Conservation (phyloP, 1,140 invertebrate genomes). For the Drosophila varians region DNA sequence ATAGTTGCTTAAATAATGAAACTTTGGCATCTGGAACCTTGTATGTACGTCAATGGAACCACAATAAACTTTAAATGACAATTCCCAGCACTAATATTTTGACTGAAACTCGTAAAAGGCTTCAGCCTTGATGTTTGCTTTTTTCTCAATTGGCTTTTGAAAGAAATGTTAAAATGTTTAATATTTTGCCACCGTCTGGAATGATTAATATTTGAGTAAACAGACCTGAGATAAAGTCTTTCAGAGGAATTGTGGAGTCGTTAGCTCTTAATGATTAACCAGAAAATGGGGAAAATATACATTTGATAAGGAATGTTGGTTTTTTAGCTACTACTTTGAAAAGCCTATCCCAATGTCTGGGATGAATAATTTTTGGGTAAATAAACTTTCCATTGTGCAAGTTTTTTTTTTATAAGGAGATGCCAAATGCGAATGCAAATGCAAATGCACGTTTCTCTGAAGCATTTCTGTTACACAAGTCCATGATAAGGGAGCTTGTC, state of each 20-base stretch:
- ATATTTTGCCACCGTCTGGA: neutral
- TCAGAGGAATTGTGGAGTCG: neutral
- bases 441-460: conserved; percentile 11
- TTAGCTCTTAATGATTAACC: neutral
- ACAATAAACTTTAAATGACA: neutral
- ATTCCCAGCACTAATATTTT: neutral
- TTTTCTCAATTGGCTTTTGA: neutral
- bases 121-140: neutral
- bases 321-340: too few species aligned
- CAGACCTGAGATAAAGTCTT: neutral
- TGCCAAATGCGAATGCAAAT: too few species aligned
- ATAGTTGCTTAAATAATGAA: neutral
- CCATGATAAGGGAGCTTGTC: neutral
- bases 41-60: neutral
- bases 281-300: neutral
- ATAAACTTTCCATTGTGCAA: conserved; percentile 1
- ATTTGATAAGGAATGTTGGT: too few species aligned
- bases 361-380: conserved; percentile 4
- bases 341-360: neutral
- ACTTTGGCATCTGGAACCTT: neutral
- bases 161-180: neutral
- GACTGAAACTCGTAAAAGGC: neutral
- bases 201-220: neutral
- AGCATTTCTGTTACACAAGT: conserved; percentile 5
- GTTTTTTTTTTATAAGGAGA: conserved; percentile 1